These are phyloP conservation scores for Oxycera nigricornis DNA, from an alignment of 2,888 invertebrate genomes.

Conservation along the genomic window DNA sequence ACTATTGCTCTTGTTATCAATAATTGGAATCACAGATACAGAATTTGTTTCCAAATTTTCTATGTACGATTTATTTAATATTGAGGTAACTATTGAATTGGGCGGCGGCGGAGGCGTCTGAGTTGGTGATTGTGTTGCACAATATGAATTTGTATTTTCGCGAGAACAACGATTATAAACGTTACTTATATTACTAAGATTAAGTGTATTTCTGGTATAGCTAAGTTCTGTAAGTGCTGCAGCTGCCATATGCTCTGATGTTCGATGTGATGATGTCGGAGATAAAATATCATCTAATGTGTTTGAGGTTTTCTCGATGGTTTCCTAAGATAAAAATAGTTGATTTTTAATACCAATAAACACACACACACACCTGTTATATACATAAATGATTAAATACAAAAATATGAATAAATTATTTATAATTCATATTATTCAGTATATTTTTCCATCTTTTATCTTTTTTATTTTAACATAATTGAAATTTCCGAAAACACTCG, in stretches of 20 bases:
- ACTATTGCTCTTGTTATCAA: conserved; percentile 38
- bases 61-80: conserved; percentile 49
- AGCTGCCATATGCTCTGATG: conserved; percentile 61
- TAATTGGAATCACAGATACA: conserved; percentile 51
- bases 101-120: conserved; percentile 43
- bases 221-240: conserved; percentile 61
- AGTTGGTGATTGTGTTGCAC: conserved; percentile 10
- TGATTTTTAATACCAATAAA: too few species aligned
- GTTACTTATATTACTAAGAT: conserved; percentile 42
- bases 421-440: too few species aligned
- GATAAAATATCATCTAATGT: conserved; percentile 68
- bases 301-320: conserved; percentile 66
- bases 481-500: too few species aligned
- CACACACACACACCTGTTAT: too few species aligned
- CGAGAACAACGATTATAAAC: conserved; percentile 32
- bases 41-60: conserved; percentile 50
- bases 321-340: conserved; percentile 61
- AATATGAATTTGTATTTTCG: conserved; percentile 28
- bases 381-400: too few species aligned
- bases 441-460: too few species aligned
- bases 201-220: conserved; percentile 52
- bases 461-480: too few species aligned
- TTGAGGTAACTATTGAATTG: conserved; percentile 55
- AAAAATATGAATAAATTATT: too few species aligned
- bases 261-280: conserved; percentile 59